Evolutionary conservation across 2,888 invertebrate species (phyloP), one percentile per base, ranked within the genome.

Genomic region (Drosophila picticornis): DNA sequence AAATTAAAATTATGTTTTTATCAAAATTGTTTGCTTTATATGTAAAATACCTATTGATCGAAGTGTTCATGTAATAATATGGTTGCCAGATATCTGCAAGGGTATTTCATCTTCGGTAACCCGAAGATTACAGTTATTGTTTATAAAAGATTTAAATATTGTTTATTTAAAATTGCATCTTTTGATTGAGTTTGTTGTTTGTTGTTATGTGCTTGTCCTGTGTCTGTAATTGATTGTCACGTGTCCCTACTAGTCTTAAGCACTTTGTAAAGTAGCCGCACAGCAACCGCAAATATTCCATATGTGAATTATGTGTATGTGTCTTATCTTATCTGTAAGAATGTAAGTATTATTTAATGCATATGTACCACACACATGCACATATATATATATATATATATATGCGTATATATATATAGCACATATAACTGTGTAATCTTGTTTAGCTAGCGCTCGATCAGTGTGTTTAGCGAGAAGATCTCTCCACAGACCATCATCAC

Each of bases 201-300:
- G 32, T 36, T 67, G 34, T 62, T 67, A 40, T 59, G n/a, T 56
- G 48, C 63, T 58, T 78, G 83, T 83, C 63, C 53, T 81, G 78
- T 81, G 72, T 76, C 51, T 59, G 48, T 80, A 46, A 25, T 58
- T 38, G 46, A 60, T 59, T 69, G 38, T 61, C 50, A 56, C 55
- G 46, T 66, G 87, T 83, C 51, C 27, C 19, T 9, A 11, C 48
- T 84, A 87, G 65, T 38, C 31, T 52, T 84, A 84, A 84, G 88
- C 89, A 89, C 81, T 40, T 56, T 62, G 50, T 68, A 62, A 51
- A 71, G 66, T 66, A 73, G 73, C 58, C 32, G 55, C 56, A 80
- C 55, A 71, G 40, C 63, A 36, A 69, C 57, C 46, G 56, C 52
- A 64, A 56, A 58, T 58, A 69, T 59, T 56, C 50, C 56, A 32